These are phyloP conservation scores for Mimumesa dahlbomi DNA, from an alignment of 2,888 invertebrate species.

Conservation along the genomic window DNA sequence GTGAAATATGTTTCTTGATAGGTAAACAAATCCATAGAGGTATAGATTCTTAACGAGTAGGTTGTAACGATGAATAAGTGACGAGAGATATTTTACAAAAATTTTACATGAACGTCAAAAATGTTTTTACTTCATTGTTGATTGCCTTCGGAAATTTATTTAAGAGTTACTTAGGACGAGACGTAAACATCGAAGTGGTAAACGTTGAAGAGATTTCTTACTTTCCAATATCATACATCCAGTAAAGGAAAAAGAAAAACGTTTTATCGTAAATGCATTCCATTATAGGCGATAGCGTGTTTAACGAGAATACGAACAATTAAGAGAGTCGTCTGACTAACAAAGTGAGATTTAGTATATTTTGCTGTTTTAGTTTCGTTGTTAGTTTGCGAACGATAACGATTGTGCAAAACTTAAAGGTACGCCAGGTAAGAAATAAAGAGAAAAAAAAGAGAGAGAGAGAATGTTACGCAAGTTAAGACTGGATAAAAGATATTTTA, in stretches of 20 bases:
- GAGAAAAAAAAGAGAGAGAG: constrained; percentile 20
- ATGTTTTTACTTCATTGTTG: constrained; percentile 32
- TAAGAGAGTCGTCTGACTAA: constrained; percentile 10
- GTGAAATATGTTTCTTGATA: constrained; percentile 6
- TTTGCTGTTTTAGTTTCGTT: constrained; percentile 33
- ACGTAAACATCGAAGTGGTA: constrained; percentile 5
- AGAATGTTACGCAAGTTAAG: constrained; percentile 50
- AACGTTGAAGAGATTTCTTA: constrained; percentile 12
- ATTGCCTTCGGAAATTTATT: constrained; percentile 34
- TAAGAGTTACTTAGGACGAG: constrained; percentile 10
- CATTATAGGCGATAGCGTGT: constrained; percentile 8
- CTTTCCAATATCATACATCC: no score
- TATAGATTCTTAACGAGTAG: constrained; percentile 11
- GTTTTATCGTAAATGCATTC: constrained; percentile 18
- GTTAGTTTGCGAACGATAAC: constrained; percentile 43
- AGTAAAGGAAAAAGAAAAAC: no score
- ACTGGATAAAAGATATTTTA: constrained; percentile 55
- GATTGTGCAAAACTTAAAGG: constrained; percentile 14
- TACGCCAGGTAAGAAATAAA: constrained; percentile 15
- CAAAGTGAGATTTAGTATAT: constrained; percentile 9
- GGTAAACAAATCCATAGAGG: constrained; percentile 29
- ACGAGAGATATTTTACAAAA: constrained; percentile 28
- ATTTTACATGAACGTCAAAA: constrained; percentile 23
- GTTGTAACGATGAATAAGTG: constrained; percentile 7
- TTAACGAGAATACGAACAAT: constrained; percentile 8